These are phyloP conservation scores for Stegodyphus mimosarum DNA, from an alignment of 1,140 invertebrate species.

Conservation along the genomic window DNA sequence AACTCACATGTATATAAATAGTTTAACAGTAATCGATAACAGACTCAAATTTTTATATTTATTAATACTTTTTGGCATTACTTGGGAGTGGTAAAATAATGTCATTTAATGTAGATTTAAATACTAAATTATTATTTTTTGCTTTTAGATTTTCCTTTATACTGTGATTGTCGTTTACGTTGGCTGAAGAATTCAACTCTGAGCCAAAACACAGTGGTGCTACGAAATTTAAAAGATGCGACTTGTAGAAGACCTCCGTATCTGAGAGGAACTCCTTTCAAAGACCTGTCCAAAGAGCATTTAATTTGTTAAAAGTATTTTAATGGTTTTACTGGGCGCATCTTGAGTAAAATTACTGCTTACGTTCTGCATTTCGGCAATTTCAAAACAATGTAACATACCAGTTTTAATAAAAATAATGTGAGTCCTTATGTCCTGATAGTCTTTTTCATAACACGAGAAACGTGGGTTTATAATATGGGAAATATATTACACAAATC, in stretches of 20 bases:
- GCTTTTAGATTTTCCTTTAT: conserved; percentile 22
- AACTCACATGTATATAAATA: not conserved
- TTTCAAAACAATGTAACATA: no score
- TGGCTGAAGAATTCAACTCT: conserved; percentile 28
- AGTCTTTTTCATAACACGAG: no score
- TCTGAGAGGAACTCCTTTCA: conserved; percentile 24
- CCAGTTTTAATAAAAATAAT: no score
- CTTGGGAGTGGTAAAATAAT: not conserved
- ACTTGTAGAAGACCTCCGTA: conserved; percentile 31
- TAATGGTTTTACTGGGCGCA: no score
- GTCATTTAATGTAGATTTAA: not conserved
- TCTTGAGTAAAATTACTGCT: no score
- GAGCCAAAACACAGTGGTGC: not conserved
- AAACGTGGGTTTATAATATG: no score
- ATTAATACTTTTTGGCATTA: not conserved
- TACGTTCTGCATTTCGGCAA: no score
- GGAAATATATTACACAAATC: no score
- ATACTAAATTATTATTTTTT: not conserved
- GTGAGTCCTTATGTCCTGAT: no score
- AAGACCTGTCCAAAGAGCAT: conserved; percentile 35
- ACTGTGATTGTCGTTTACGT: conserved; percentile 14
- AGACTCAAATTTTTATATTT: not conserved
- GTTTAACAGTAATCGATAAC: not conserved
- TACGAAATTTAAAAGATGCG: conserved; percentile 15
- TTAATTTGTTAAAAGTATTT: conserved; percentile 2